Percentiles rank a stretch among this genome's conserved stretches.
Evolutionary conservation across 2,797 vertebrate genomes (phyloP).

Genomic region (Myripristis jacobus): DNA sequence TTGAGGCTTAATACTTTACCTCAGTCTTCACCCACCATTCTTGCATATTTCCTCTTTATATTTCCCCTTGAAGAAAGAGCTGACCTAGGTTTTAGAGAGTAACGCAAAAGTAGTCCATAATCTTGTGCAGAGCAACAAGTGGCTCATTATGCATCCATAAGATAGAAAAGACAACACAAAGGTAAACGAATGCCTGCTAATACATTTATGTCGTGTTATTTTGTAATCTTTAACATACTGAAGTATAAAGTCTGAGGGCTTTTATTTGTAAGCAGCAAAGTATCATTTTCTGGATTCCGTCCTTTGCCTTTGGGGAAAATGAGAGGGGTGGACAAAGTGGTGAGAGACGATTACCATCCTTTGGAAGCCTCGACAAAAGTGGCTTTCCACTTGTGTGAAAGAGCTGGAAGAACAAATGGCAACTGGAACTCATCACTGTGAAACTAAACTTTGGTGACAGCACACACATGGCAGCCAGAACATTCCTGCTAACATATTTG

Average conservation of each 20-base stretch:
- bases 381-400: slow-evolving; percentile 13
- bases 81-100: too few species aligned
- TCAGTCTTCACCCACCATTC: too few species aligned
- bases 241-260: not conserved
- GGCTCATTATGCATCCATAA: not conserved
- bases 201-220: too few species aligned
- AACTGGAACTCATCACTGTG: slow-evolving; percentile 15
- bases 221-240: too few species aligned
- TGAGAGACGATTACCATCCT: not conserved
- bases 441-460: slow-evolving; percentile 20
- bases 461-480: slow-evolving; percentile 10
- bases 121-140: too few species aligned
- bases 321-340: not conserved
- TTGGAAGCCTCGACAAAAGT: slow-evolving; percentile 7
- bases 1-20: too few species aligned
- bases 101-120: too few species aligned
- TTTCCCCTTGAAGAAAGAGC: too few species aligned
- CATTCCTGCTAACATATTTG: slow-evolving; percentile 9
- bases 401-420: slow-evolving; percentile 28
- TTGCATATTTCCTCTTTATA: too few species aligned
- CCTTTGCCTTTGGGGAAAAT: not conserved
- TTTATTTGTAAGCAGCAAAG: not conserved
- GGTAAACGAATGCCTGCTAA: too few species aligned
- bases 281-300: not conserved
- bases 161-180: too few species aligned